Evolutionary conservation across 2,797 vertebrate genomes (phyloP), one percentile per base, ranked within the genome.

Genomic region (Amblyopsis hoosieri): DNA sequence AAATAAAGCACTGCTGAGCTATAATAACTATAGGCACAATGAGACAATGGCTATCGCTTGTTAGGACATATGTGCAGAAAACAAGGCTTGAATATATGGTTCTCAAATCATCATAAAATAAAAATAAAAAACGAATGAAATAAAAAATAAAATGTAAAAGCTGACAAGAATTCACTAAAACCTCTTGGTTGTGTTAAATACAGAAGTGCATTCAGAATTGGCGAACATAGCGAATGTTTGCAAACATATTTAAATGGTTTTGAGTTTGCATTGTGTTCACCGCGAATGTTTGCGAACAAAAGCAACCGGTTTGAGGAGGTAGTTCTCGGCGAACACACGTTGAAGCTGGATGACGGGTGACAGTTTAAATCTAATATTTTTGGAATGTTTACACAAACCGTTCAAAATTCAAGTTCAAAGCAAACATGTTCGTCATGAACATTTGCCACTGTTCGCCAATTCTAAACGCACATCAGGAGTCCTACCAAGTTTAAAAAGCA

Each of bases 1-100:
- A 1, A 17, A 17, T 58, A 70, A 73, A 80, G 58, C 57, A 67
- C 57, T 54, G 66, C 60, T 78, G 61, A 74, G 72, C 60, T 72
- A 70, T 80, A 57, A 67, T 79, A 54, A 78, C 71, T 67, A 23
- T 3, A 89, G 89, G 87, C 89, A 90, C 87, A 78, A 79, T 74
- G 66, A 84, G 80, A 82, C 82, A 72, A 85, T 68, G 33, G 79
- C 79, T 79, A 66, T 46, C 67, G 66, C 75, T 76, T 68, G 50
- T 60, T 53, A 51, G 65, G 45, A 83, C 19, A 29, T 54, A 71
- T 70, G 72, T 67, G 72, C 48, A 74, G 80, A 62, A 64, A 61
- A 78, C 57, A 79, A 79, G 79, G 67, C 71, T 72, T 59, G 68
- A 86, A 69, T 67, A 77, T 71, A 78, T 79, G 80, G 62, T 81